Conservation (phyloP, 1,140 invertebrate species). For the Cotesia vestalis region DNA sequence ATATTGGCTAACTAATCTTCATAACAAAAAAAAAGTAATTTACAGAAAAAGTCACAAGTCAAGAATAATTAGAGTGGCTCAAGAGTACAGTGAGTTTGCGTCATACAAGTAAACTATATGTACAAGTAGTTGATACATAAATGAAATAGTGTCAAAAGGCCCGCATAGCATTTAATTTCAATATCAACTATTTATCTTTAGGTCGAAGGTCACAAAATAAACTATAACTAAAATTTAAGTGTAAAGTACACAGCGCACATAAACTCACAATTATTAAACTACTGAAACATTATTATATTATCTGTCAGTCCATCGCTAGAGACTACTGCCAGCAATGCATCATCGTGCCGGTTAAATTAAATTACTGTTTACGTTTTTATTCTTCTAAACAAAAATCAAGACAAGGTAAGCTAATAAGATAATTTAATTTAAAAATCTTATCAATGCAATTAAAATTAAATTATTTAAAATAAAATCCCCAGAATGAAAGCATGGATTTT, state of each 20-base stretch:
- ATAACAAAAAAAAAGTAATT: no score
- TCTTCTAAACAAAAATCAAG: background rate
- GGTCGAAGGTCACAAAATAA: slow-evolving; percentile 34
- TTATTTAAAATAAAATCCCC: no score
- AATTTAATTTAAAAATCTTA: background rate
- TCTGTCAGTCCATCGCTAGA: background rate
- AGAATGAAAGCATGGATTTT: background rate
- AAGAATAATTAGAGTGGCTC: background rate
- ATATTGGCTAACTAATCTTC: no score
- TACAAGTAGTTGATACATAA: slow-evolving; percentile 9
- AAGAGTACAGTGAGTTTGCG: background rate
- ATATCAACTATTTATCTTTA: slow-evolving; percentile 34
- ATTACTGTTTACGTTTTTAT: no score
- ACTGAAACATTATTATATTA: no score
- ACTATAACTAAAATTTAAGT: slow-evolving; percentile 19
- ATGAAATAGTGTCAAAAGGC: no score
- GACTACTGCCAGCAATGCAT: background rate
- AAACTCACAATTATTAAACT: background rate
- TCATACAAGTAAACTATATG: background rate
- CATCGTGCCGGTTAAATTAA: no score
- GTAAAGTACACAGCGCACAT: background rate
- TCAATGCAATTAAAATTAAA: background rate
- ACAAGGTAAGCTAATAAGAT: no score
- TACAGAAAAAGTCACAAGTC: no score
- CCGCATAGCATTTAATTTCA: no score